Conservation (phyloP, 2,113 vertebrate species). For the Shinisaurus crocodilurus region DNA sequence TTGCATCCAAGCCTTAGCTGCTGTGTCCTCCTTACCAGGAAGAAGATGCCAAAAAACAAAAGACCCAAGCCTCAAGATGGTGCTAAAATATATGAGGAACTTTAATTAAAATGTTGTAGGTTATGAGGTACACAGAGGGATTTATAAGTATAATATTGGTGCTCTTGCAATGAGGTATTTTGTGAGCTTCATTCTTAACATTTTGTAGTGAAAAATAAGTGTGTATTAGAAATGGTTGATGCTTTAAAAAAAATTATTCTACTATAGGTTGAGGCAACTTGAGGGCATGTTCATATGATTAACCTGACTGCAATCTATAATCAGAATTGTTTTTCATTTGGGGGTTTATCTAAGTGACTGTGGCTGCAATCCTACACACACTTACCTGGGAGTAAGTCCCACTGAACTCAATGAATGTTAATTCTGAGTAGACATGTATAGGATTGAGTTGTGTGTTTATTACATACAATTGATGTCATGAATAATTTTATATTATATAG, state of each 20-base stretch:
- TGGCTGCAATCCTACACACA: not conserved
- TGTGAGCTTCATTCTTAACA: not conserved
- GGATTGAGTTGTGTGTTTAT: not conserved
- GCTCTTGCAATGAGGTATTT: not conserved
- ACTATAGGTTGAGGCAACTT: not conserved
- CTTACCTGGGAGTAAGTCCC: not conserved
- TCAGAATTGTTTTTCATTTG: not conserved
- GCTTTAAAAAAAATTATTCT: not conserved
- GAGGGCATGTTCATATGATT: not conserved
- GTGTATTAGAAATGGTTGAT: not conserved
- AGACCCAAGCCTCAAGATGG: not conserved
- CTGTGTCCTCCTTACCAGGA: not conserved
- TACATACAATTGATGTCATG: not conserved
- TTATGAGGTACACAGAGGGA: not conserved
- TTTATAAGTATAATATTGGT: not conserved
- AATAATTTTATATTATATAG: not conserved
- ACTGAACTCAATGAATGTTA: not conserved
- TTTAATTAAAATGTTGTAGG: not conserved
- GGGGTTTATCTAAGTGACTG: not conserved
- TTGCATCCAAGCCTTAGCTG: not conserved
- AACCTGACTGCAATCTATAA: not conserved
- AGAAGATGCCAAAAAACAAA: not conserved
- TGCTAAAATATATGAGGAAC: not conserved
- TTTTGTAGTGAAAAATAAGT: not conserved
- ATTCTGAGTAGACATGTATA: not conserved